Conservation (phyloP, 1,140 invertebrate genomes). For the Agraylea sexmaculata region DNA sequence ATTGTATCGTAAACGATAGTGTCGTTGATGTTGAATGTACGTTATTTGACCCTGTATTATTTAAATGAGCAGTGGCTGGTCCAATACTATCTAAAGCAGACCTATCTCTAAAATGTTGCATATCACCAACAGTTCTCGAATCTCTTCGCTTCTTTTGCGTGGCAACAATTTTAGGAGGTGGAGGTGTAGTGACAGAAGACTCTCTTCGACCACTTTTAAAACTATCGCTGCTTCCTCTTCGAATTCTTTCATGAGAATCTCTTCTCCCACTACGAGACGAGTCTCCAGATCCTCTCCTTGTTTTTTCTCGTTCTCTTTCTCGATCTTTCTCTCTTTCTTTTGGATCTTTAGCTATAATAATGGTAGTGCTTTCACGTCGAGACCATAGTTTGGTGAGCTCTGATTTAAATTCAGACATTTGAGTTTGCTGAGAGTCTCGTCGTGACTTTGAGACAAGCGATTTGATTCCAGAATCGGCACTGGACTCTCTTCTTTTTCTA, state of each 20-base stretch:
- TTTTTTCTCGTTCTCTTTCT: slow-evolving; percentile 32
- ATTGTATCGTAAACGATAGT: slow-evolving; percentile 25
- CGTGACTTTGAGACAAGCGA: slow-evolving; percentile 57
- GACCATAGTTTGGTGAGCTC: slow-evolving; percentile 62
- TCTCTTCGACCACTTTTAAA: slow-evolving; percentile 46
- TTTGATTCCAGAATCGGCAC: slow-evolving; percentile 70
- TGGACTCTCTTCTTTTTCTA: slow-evolving; percentile 64
- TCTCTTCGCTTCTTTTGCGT: slow-evolving; percentile 53
- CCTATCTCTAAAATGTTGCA: slow-evolving; percentile 19
- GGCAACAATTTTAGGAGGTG: slow-evolving; percentile 47
- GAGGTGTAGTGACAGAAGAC: slow-evolving; percentile 43
- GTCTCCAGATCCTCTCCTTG: slow-evolving; percentile 41
- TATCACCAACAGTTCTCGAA: slow-evolving; percentile 28
- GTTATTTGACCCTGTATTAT: slow-evolving; percentile 17
- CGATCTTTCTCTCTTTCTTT: slow-evolving; percentile 32
- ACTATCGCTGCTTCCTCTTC: slow-evolving; percentile 28
- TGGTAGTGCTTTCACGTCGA: slow-evolving; percentile 43
- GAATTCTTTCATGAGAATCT: slow-evolving; percentile 30
- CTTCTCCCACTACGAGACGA: slow-evolving; percentile 29
- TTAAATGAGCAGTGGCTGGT: slow-evolving; percentile 8
- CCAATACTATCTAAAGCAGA: slow-evolving; percentile 11
- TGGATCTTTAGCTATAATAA: slow-evolving; percentile 30
- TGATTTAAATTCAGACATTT: slow-evolving; percentile 54
- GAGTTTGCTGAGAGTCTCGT: slow-evolving; percentile 51
- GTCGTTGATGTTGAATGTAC: slow-evolving; percentile 21